These are phyloP conservation scores for Acromyrmex heyeri DNA, from an alignment of 1,140 invertebrate species.

Conservation along the genomic window DNA sequence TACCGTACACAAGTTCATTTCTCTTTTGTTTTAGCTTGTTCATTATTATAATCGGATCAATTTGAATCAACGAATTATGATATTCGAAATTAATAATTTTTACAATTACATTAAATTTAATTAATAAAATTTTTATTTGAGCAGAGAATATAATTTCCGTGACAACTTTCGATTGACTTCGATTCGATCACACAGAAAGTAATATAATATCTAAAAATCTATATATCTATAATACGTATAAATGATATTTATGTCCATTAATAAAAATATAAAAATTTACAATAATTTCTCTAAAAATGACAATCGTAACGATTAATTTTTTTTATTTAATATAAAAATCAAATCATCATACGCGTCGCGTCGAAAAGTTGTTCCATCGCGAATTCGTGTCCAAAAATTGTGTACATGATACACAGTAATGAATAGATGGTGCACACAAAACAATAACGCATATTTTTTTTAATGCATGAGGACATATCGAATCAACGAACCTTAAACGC, in stretches of 20 bases:
- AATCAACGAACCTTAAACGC: not conserved
- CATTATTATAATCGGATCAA: not conserved
- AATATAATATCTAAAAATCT: not conserved
- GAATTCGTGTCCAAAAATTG: not conserved
- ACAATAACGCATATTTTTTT: not conserved
- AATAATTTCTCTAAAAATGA: not conserved
- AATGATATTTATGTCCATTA: not conserved
- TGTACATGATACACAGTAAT: not conserved
- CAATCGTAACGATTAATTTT: not conserved
- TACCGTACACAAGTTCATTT: not conserved
- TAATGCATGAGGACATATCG: not conserved
- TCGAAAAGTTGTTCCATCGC: not conserved
- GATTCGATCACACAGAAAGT: not conserved
- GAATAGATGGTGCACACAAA: constrained; percentile 15
- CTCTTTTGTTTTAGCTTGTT: not conserved
- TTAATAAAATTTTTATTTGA: not conserved
- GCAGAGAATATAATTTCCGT: not conserved
- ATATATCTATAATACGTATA: not conserved
- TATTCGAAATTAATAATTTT: not conserved
- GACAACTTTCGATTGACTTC: not conserved
- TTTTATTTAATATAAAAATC: not conserved
- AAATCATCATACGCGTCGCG: not conserved
- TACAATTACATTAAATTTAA: constrained; percentile 1
- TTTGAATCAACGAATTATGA: not conserved
- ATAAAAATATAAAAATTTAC: constrained; percentile 1